Conservation (phyloP, 2,797 vertebrate genomes). For the Toxotes lorentzi region DNA sequence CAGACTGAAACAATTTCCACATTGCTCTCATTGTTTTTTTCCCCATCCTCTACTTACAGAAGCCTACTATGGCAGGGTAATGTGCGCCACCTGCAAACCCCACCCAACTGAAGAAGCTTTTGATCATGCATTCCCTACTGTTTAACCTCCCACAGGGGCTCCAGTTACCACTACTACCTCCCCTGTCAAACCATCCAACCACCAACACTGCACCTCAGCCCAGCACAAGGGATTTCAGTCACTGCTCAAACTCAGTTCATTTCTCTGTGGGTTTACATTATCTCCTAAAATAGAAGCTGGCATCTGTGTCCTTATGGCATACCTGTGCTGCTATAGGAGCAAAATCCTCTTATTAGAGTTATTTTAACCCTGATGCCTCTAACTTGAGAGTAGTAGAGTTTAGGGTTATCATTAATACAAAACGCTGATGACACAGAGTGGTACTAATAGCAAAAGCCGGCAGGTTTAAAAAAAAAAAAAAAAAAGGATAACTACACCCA, state of each 20-base stretch:
- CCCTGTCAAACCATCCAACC: constrained; percentile 39
- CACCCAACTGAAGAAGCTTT: constrained; percentile 63
- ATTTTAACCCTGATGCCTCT: constrained; percentile 11
- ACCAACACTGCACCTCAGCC: constrained; percentile 55
- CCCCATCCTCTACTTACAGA: constrained; percentile 36
- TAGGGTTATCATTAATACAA: background rate
- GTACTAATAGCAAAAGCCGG: background rate
- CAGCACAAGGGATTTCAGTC: constrained; percentile 59
- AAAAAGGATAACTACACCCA: background rate
- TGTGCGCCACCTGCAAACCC: constrained; percentile 67
- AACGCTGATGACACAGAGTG: background rate
- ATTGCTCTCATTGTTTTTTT: constrained; percentile 5
- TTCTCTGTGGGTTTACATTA: constrained; percentile 51
- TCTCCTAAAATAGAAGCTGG: constrained; percentile 56
- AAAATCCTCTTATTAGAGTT: background rate
- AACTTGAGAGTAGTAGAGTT: constrained; percentile 7
- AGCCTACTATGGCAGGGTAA: constrained; percentile 42
- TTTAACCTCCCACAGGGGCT: constrained; percentile 60
- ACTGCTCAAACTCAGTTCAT: constrained; percentile 31
- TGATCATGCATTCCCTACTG: constrained; percentile 57
- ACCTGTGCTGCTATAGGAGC: background rate
- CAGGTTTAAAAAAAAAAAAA: background rate
- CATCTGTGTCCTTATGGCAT: constrained; percentile 24
- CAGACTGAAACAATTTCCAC: constrained; percentile 61
- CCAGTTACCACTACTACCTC: constrained; percentile 57